Evolutionary conservation across 1,140 invertebrate genomes (phyloP), one percentile per base, ranked within the genome.

Genomic region (Saccostrea glomerata): DNA sequence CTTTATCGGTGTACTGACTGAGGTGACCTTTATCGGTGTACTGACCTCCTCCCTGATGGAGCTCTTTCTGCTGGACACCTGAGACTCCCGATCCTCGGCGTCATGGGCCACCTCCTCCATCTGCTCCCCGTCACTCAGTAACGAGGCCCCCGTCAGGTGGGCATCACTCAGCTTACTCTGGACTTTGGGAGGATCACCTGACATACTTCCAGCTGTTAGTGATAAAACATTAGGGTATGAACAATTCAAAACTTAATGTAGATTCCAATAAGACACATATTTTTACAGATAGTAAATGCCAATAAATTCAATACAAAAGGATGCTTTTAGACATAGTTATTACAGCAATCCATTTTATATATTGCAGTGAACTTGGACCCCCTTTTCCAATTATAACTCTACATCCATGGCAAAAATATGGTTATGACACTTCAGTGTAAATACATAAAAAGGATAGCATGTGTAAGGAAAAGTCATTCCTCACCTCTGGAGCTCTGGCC

Each of bases 151-250:
- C 84, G 91, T 92, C 87, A 93, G 89, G n/a, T 92, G 63, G 63
- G 90, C 90, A 87, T 93, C 93, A 91, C 90, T 92, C 23, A 94
- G 88, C 55, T 90, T 93, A 12, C 84, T 87, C 20, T 91, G 90
- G 11, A 93, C 87, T 73, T 93, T 93, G 0, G 58, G 73, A 25
- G 56, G 87, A 47, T 92, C 90, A 86, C 90, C 90, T 9, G 89
- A 91, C 58, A 85, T 84, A 91, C 92, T 92, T 36, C 88, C 87
- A 56, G 89, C 91, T 92, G 70, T 20, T 5, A 56, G 20, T 23
- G 23, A 84, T 30, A 36, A 82, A n/a, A 82, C 47, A 47, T 3
- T 1, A 47, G 47, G 6, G 47, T 47, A 47, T 47, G 47, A 6
- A 1, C 5, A 47, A 47, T 47, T 1, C 47, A 47, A 5, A 3